phyloP scores from a whole-genome alignment of 2,888 invertebrate species.

The Xiphydria camelus region DNA sequence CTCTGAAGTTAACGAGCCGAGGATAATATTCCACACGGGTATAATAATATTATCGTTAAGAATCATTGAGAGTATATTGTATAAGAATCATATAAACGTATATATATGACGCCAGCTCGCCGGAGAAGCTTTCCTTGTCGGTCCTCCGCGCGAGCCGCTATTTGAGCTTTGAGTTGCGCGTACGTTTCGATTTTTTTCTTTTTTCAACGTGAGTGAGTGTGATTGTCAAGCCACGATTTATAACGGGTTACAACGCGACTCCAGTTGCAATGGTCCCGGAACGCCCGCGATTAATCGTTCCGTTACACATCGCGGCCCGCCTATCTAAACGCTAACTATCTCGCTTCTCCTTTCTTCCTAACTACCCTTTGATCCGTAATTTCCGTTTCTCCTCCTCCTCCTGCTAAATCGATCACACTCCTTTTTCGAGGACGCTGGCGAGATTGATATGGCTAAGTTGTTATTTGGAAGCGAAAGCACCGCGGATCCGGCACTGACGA shows the following conservation, averaged over 20 bases:
- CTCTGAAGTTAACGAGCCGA: constrained; percentile 36
- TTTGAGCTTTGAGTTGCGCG: constrained; percentile 56
- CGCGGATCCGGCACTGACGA: constrained; percentile 44
- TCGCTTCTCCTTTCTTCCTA: constrained; percentile 5
- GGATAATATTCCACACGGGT: constrained; percentile 19
- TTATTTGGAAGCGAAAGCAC: constrained; percentile 39
- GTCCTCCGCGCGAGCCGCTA: constrained; percentile 58
- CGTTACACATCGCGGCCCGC: constrained; percentile 11
- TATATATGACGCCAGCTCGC: constrained; percentile 55
- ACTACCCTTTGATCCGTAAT: constrained; percentile 8
- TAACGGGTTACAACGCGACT: neutral
- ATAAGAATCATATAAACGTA: constrained; percentile 49
- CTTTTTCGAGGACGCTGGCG: constrained; percentile 20
- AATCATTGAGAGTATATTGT: constrained; percentile 46
- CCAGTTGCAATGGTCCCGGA: neutral
- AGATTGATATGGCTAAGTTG: constrained; percentile 38
- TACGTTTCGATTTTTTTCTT: constrained; percentile 33
- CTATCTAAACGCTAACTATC: constrained; percentile 13
- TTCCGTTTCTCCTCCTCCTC: neutral
- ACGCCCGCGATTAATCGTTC: neutral
- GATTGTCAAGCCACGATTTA: too few relatives aligned
- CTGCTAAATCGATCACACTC: constrained; percentile 18
- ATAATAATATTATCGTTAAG: constrained; percentile 36
- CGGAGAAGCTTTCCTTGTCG: constrained; percentile 53
- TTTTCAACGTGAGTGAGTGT: constrained; percentile 13